Evolutionary conservation across 1,140 invertebrate genomes (phyloP), one percentile per base, ranked within the genome.

Genomic region (Neodiprion pinetum): DNA sequence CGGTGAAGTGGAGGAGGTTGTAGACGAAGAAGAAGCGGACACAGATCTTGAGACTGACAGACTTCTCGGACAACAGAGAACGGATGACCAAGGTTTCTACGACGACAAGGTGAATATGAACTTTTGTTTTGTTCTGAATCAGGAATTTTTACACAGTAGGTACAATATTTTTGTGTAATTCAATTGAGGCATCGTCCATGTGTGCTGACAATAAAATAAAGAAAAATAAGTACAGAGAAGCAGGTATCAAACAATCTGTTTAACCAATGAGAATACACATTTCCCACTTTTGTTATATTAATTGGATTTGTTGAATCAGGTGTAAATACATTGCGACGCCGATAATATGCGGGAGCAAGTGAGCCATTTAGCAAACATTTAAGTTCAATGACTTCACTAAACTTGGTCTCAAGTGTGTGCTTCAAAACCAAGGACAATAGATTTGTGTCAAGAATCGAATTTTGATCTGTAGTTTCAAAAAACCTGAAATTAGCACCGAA

Each of bases 1-100:
- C 11, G 78, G 84, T 49, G 88, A 89, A 53, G 82, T 85, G 3
- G 87, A 88, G 21, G 87, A 89, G 65, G 83, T 82, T 11, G 82
- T 84, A 9, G 87, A 88, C 10, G 87, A 89, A 91, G 95, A 96
- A 82, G 95, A 96, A 87, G 94, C 95, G 9, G 95, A 96, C 79
- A 96, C 95, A 0, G 95, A 96, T 83, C 89, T 96, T 72, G 96
- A 97, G 88, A 97, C 96, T 17, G 96, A 97, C 88, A 90, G 96
- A 80, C 88, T 97, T 67, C 90, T 97, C 47, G 96, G 96, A 5
- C 95, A 97, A 84, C 96, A 97, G 83, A 90, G 96, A 76, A 95
- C 95, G 12, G 95, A 97, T 79, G 96, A 97, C 86, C 95, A 96
- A 87, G 95, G 95, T 76, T 97, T 96, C 86, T 97, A 95, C 81